Percentiles rank a stretch among this genome's conserved stretches.
phyloP scores from a whole-genome alignment of 2,113 vertebrate species.

The Stigmatopora nigra region DNA sequence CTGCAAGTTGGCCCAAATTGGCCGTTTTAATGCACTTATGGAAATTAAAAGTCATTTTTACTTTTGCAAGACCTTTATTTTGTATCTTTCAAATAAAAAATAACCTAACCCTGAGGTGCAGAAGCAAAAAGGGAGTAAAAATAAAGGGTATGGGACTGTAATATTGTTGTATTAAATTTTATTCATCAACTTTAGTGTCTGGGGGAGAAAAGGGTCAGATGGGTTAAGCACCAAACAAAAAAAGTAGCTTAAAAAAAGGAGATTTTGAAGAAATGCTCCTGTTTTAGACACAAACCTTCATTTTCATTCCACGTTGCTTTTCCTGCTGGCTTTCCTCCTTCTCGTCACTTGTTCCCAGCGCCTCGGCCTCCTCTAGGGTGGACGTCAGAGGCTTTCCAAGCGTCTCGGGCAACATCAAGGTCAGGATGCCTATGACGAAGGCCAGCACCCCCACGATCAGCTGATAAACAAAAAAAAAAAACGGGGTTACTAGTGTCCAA shows the following conservation, averaged over 20 bases:
- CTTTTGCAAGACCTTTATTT: no score
- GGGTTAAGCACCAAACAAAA: no score
- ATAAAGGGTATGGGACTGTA: no score
- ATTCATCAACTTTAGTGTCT: no score
- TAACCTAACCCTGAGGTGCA: no score
- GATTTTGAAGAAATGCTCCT: background rate
- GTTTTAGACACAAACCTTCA: slow-evolving; percentile 21
- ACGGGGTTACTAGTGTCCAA: no score
- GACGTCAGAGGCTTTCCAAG: slow-evolving; percentile 76
- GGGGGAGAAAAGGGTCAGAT: no score
- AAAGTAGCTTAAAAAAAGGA: background rate
- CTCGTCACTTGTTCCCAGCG: slow-evolving; percentile 61
- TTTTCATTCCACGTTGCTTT: slow-evolving; percentile 54
- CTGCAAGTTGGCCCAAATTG: background rate
- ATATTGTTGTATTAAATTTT: no score
- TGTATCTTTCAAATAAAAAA: no score
- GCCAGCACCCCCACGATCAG: slow-evolving; percentile 81
- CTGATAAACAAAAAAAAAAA: slow-evolving; percentile 46
- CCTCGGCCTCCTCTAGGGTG: slow-evolving; percentile 77
- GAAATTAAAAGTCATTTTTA: no score
- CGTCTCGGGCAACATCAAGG: slow-evolving; percentile 82
- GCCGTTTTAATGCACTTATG: background rate
- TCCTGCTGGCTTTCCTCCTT: background rate
- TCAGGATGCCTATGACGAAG: slow-evolving; percentile 78
- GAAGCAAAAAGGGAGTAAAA: no score